Evolutionary conservation across 2,888 invertebrate genomes (phyloP), one percentile per base, ranked within the genome.

Genomic region (Pheosia gnoma): DNA sequence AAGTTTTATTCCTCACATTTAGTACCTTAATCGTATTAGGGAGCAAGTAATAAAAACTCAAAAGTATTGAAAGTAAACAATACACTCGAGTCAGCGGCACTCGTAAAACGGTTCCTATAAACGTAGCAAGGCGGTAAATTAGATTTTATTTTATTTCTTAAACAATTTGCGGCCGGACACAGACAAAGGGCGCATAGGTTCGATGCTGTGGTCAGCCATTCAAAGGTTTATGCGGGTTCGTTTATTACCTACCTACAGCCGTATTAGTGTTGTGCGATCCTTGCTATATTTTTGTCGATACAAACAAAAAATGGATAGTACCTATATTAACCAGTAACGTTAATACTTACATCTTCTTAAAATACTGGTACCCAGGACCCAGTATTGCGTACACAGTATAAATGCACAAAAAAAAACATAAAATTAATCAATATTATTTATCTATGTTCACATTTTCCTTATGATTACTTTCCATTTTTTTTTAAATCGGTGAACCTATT

Each of bases 121-220:
- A 91, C 86, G 91, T 89, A 90, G 85, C 81, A 89, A 87, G 82
- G 87, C 89, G 88, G 88, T 89, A 92, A 92, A 92, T 93, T 93
- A 90, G 90, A 92, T 91, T 92, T 90, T 89, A 90, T 91, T 91
- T 91, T 91, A 92, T 91, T 93, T 91, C 91, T 92, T 92, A 87
- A 91, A 93, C 90, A 92, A 91, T 92, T 90, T 91, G 92, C 84
- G 91, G 88, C 84, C 77, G 85, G 86, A 83, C 86, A 85, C 85
- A 87, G 88, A 92, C 91, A 92, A 91, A 92, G 88, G 90, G 88
- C 89, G 83, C 87, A 83, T 84, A 87, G 85, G 89, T 87, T 89
- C 89, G 88, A 90, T 88, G 79, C 88, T 79, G 88, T 88, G 92
- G 93, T 92, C 92, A 92, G 93, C 92, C 85, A 90, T 92, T 89